Base-by-base conservation (phyloP, 2,797 vertebrate genomes). In the Mycteria americana region DNA sequence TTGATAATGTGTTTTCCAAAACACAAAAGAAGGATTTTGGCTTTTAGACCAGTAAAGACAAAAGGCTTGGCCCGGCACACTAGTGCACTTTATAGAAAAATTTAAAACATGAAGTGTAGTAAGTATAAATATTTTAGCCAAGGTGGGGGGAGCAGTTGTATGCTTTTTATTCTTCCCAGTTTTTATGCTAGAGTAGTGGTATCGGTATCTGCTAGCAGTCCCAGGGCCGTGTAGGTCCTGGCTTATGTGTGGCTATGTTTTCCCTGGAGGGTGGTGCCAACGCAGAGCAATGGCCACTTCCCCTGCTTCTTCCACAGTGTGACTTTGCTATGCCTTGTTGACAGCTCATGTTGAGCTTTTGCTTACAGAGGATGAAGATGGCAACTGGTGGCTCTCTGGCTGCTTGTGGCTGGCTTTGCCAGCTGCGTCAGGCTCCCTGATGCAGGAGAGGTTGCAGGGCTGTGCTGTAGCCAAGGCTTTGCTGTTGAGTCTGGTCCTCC, bases 1-100 rank as follows among this genome's bases (percentile, higher is more conserved):
- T 50, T 87, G 68, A 88, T 89, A 60, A 85, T 85, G 22, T 72
- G 11, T 92, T 89, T 94, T 91, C n/a, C 74, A 82, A 95, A 90
- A 79, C 1, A 13, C 13, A 19, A 10, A 64, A 53, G 48, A 23
- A 69, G 6, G 10, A 65, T 92, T 90, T 86, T 76, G 69, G 39
- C 63, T 82, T 82, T 68, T 79, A 45, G 27, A 70, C 19, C 12
- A 50, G 25, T 60, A 59, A 84, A 59, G 74, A 63, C 53, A 50
- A 81, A 84, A 76, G n/a, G 2, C 23, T 95, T 85, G 70, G 27
- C 64, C n/a, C 0, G 0, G 33, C 45, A 67, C 18, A 6, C 10
- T 28, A 11, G 7, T 53, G 37, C 10, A 15, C 33, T 74, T 63
- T 1, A 27, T 50, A 45, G 33, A 57, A 87, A 82, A 82, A 54